Base-by-base conservation (phyloP, 2,888 invertebrate genomes). In the Drosophila barbarae region DNA sequence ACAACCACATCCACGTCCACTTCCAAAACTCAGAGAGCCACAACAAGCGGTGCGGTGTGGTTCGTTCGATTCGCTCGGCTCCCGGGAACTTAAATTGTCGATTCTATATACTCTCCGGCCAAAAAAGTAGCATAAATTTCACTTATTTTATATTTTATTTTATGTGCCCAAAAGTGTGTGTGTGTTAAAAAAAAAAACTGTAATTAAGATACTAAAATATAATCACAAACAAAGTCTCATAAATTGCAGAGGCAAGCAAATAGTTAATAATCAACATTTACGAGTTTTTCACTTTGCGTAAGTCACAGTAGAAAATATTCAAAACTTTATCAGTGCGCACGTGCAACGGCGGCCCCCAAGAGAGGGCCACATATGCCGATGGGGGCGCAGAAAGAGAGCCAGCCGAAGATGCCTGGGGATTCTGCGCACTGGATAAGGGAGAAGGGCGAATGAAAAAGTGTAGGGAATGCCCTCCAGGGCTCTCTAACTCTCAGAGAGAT, bases 341-440 rank as follows among this genome's bases (percentile, higher is more conserved):
- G 78, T 77, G 78, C 76, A 76, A 53, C 73, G 50, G 38, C 66
- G 51, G 39, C 64, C 56, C 49, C 52, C 38, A 63, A 23, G 51
- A 28, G 44, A 32, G 38, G 18, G 18, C 21, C 5, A 15, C 5
- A 15, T 28, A 35, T 10, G 39, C n/a, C 26, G 9, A n/a, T 1
- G 26, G 2, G 10, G 12, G 12, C 8, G 12, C 8, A 28, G 32
- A 53, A 26, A 42, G 53, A 58, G 34, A 44, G 30, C 23, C 30
- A 39, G 30, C 21, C n/a, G 30, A 32, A 30, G 44, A 28, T 64
- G 69, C 58, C 58, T 49, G 61, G 41, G 53, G 76, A 76, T 73
- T 72, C 54, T 73, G 75, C 76, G 73, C 72, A 54, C 34, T 71
- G 42, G 12, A n/a, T 30, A 15, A 12, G n/a, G n/a, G 26, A 15